phyloP scores from a whole-genome alignment of 23 tunicate species.

The Trididemnum clinides region DNA sequence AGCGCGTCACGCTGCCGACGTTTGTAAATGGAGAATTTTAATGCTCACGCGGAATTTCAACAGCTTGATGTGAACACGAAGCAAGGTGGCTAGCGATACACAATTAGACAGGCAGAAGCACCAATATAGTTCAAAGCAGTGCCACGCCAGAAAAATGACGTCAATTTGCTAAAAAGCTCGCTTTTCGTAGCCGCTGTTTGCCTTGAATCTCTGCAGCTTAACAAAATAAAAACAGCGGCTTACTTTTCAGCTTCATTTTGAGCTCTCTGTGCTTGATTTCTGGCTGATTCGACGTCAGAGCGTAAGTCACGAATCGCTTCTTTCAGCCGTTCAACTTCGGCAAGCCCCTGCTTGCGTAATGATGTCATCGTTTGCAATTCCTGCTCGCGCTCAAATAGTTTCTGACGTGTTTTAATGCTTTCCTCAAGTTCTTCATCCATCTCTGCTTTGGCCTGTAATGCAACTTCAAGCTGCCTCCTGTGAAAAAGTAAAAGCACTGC shows the following conservation, averaged over 20 bases:
- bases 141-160: too few species aligned
- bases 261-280: slow-evolving; percentile 51
- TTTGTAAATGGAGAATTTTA: too few species aligned
- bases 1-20: too few species aligned
- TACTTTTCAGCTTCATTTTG: slow-evolving; percentile 58
- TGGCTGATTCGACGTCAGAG: slow-evolving; percentile 51
- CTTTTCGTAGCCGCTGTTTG: too few species aligned
- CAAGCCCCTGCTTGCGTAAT: slow-evolving; percentile 36
- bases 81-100: too few species aligned
- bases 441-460: slow-evolving; percentile 16
- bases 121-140: too few species aligned
- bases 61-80: too few species aligned
- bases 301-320: slow-evolving; percentile 52
- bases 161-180: too few species aligned
- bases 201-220: too few species aligned
- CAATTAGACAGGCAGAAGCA: too few species aligned
- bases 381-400: slow-evolving; percentile 43
- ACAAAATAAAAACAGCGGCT: too few species aligned
- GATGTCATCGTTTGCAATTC: slow-evolving; percentile 65
- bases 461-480: slow-evolving; percentile 39
- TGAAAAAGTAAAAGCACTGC: background rate
- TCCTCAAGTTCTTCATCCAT: slow-evolving; percentile 55
- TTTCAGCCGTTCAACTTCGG: slow-evolving; percentile 54
- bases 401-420: slow-evolving; percentile 42
- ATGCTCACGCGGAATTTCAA: too few species aligned